phyloP scores from a whole-genome alignment of 2,113 vertebrate genomes.

The Ornithorhynchus anatinus region DNA sequence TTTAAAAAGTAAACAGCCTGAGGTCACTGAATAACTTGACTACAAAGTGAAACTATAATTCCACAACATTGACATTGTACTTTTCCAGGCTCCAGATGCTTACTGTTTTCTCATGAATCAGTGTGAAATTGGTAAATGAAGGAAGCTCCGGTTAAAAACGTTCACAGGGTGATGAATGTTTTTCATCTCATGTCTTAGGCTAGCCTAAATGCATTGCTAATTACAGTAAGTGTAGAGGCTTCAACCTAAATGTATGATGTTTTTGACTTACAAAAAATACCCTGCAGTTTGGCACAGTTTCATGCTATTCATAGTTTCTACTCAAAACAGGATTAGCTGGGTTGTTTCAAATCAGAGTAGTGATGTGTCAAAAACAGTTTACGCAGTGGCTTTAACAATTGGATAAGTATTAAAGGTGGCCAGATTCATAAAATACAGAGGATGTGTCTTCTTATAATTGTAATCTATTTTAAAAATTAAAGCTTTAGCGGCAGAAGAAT shows the following conservation, averaged over 20 bases:
- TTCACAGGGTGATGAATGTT: background rate
- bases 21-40: background rate
- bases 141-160: background rate
- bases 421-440: background rate
- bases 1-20: no score
- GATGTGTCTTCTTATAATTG: background rate
- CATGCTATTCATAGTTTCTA: background rate
- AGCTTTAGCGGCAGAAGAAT: background rate
- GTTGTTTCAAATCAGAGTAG: background rate
- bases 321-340: background rate
- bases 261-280: background rate
- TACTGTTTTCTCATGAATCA: background rate
- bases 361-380: background rate
- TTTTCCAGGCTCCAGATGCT: background rate
- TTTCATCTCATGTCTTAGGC: no score
- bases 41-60: background rate
- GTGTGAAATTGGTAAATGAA: background rate
- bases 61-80: background rate
- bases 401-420: background rate
- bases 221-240: background rate
- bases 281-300: background rate
- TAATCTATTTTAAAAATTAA: background rate
- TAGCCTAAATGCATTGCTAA: no score
- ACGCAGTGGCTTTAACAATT: background rate
- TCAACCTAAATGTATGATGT: background rate